phyloP scores from a whole-genome alignment of 2,888 invertebrate genomes.

The Carabus problematicus region DNA sequence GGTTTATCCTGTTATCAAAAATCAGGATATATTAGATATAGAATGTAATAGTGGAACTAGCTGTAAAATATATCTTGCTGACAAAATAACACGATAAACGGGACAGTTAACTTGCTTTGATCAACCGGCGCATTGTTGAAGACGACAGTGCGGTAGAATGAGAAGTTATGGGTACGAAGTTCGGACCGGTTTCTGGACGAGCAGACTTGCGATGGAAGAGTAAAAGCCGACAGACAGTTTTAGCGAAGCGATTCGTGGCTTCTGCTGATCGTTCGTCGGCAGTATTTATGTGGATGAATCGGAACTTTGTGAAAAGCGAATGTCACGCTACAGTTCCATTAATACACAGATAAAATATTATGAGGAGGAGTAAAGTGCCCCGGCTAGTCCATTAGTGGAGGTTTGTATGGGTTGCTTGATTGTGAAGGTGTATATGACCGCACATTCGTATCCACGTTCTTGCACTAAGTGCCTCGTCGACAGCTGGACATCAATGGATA shows the following conservation, averaged over 20 bases:
- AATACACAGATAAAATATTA: conserved; percentile 40
- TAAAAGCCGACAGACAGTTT: conserved; percentile 11
- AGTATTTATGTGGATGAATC: conserved; percentile 37
- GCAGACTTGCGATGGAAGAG: neutral
- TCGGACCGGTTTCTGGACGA: conserved; percentile 1
- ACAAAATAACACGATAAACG: too few species aligned
- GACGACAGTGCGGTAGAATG: neutral
- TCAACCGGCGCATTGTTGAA: conserved; percentile 7
- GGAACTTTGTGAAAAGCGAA: conserved; percentile 29
- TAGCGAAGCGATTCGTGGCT: conserved; percentile 3
- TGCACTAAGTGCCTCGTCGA: conserved; percentile 7
- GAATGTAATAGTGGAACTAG: too few species aligned
- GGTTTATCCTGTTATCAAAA: too few species aligned
- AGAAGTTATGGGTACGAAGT: neutral
- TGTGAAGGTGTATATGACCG: conserved; percentile 2
- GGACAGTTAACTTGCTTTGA: neutral
- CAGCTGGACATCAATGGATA: too few species aligned
- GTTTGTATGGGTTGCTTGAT: conserved; percentile 10
- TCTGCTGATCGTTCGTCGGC: conserved; percentile 24
- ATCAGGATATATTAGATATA: too few species aligned
- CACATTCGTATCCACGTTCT: neutral
- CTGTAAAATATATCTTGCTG: too few species aligned
- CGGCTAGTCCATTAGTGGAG: conserved; percentile 16
- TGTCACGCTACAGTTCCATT: conserved; percentile 37
- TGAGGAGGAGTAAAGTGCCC: conserved; percentile 29